Evolutionary conservation across 2,113 vertebrate genomes (phyloP).

Genomic region (Cheilinus undulatus): DNA sequence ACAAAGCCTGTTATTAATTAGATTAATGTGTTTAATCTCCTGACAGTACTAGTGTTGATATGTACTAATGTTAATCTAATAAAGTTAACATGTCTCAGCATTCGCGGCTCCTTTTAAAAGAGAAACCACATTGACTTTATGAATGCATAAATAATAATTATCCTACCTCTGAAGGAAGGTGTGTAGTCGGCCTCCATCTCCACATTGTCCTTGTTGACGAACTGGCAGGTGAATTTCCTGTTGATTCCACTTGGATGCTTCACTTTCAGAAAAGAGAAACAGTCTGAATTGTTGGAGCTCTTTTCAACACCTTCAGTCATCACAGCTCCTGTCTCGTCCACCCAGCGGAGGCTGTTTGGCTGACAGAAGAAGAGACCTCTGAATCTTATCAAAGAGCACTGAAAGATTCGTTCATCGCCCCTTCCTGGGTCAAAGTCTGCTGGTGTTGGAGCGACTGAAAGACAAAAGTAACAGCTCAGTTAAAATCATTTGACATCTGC

Average conservation of each 20-base stretch:
- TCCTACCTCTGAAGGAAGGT: not conserved
- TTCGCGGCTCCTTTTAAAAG: too few relatives aligned
- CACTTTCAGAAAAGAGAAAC: conserved; percentile 27
- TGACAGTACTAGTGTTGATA: too few relatives aligned
- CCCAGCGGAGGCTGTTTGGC: not conserved
- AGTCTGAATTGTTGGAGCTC: rapidly evolving
- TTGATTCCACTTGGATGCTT: not conserved
- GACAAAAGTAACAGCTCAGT: not conserved
- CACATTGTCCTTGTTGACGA: rapidly evolving
- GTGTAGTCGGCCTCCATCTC: conserved; percentile 18
- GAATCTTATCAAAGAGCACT: conserved; percentile 29
- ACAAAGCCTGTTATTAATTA: too few relatives aligned
- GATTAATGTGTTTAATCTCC: too few relatives aligned
- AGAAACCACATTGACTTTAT: too few relatives aligned
- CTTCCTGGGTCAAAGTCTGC: not conserved
- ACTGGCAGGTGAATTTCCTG: conserved; percentile 48
- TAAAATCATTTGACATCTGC: not conserved
- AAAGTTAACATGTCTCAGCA: too few relatives aligned
- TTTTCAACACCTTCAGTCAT: not conserved
- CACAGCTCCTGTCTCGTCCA: conserved; percentile 14
- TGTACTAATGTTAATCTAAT: too few relatives aligned
- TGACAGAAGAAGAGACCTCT: rapidly evolving
- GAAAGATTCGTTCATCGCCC: not conserved
- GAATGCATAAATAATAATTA: too few relatives aligned
- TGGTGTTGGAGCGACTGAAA: conserved; percentile 35